Percentiles rank a stretch among this genome's conserved stretches.
phyloP scores from a whole-genome alignment of 2,113 vertebrate species.

The Cyprinodon tularosa region DNA sequence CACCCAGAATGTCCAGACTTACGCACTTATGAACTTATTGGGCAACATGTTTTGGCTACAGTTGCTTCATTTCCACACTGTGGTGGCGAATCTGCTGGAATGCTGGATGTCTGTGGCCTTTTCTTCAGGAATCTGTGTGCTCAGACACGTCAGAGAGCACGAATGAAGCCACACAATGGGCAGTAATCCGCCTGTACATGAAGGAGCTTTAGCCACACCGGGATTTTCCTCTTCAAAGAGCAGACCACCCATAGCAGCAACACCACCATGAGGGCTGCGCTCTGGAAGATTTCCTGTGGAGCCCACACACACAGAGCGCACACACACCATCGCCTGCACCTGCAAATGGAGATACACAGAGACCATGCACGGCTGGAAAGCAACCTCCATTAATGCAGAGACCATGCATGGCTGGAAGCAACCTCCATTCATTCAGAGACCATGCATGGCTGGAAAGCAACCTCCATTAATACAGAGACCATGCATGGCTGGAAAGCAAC shows the following conservation, averaged over 20 bases:
- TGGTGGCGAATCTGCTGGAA: conserved; percentile 54
- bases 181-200: conserved; percentile 63
- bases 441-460: too few relatives aligned
- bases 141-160: conserved; percentile 15
- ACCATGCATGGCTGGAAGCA: too few relatives aligned
- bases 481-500: too few relatives aligned
- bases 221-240: conserved; percentile 74
- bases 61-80: conserved; percentile 47
- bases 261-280: conserved; percentile 57
- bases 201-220: conserved; percentile 57
- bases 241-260: conserved; percentile 64
- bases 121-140: conserved; percentile 20
- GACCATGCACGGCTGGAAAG: too few relatives aligned
- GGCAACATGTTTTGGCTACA: conserved; percentile 49
- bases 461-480: too few relatives aligned
- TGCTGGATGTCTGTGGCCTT: conserved; percentile 16
- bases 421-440: too few relatives aligned
- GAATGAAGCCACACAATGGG: conserved; percentile 37
- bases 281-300: conserved; percentile 54
- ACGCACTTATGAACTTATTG: conserved; percentile 53
- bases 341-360: too few relatives aligned
- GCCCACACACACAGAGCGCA: conserved; percentile 11
- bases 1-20: conserved; percentile 8
- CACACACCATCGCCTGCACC: neutral
- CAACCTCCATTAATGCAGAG: too few relatives aligned